A percentile compares a stretch with the other conserved stretches of the same genome.
phyloP scores from a whole-genome alignment of 2,797 vertebrate genomes.

The Gobionotothen gibberifrons region DNA sequence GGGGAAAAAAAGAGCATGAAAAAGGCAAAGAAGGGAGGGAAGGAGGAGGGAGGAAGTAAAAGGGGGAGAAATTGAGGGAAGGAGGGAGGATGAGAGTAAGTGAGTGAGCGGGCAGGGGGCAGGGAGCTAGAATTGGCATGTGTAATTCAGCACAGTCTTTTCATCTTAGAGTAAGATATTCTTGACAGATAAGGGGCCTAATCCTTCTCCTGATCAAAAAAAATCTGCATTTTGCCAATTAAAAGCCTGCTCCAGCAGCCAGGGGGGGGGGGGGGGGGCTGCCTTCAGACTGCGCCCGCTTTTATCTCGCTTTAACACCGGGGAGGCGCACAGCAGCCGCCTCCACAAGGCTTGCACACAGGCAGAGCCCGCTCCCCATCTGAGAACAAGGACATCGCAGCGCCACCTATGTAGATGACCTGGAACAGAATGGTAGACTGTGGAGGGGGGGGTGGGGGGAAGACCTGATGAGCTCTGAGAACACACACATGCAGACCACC shows the following conservation, averaged over 20 bases:
- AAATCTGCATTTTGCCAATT: conserved; percentile 99
- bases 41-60: conserved; percentile 38
- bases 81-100: conserved; percentile 58
- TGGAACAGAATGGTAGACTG: conserved; percentile 32
- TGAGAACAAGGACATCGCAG: conserved; percentile 79
- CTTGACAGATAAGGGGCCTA: conserved; percentile 96
- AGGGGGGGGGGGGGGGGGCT: conserved; percentile 80
- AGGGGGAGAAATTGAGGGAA: conserved; percentile 43
- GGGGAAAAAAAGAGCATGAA: conserved; percentile 30
- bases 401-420: conserved; percentile 64
- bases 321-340: conserved; percentile 82
- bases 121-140: conserved; percentile 88
- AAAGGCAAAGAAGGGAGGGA: conserved; percentile 50
- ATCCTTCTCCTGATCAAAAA: conserved; percentile 98
- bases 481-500: conserved; percentile 57
- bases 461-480: conserved; percentile 40
- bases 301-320: conserved; percentile 94
- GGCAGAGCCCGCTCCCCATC: conserved; percentile 74
- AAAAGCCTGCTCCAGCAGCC: conserved; percentile 94
- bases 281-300: conserved; percentile 84
- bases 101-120: conserved; percentile 62
- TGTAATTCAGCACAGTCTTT: conserved; percentile 96
- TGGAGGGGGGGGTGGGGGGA: conserved; percentile 24
- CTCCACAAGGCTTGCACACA: conserved; percentile 78
- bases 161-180: conserved; percentile 99